Evolutionary conservation across 1,140 invertebrate genomes (phyloP), one percentile per base, ranked within the genome.

Genomic region (Sycobia sp.): DNA sequence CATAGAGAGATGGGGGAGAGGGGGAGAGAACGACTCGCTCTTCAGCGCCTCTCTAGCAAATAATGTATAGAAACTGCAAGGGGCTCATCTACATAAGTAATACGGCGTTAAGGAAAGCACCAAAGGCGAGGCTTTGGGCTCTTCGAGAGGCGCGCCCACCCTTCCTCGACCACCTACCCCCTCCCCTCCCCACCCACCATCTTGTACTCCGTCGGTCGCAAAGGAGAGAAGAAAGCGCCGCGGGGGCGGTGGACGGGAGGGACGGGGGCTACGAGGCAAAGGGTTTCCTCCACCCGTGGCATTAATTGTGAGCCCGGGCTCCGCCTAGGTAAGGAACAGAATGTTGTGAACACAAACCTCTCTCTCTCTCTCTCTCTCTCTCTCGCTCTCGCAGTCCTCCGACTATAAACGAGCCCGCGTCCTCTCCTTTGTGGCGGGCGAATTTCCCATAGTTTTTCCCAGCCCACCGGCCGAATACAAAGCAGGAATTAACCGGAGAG

Each of bases 21-120:
- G 27, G 34, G 11, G 23, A 51, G 63, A 63, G 47, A 62, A 61
- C 66, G 18, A 25, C 18, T n/a, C 23, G 32, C 50, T 67, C 69
- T 66, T 70, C 63, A 60, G 64, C 67, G 64, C 63, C 56, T 67
- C 62, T 71, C 71, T 72, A 65, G 76, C 76, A 78, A 80, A 80
- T 79, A 80, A 79, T 79, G 76, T 79, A 80, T 76, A 79, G 73
- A 74, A 78, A 81, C 72, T 75, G 70, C 73, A 75, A 74, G 69
- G 68, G 73, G 73, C 75, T 80, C 76, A 81, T 81, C 74, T 81
- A 76, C 79, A 80, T 81, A 80, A 80, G 75, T 80, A 81, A 79
- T 78, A 79, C 75, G 69, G 74, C 73, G 76, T 79, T 79, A 78
- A 78, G 74, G 75, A 76, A 78, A 79, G 72, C 71, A 71, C 74